A percentile compares a stretch with the other conserved stretches of the same genome.
These are phyloP conservation scores for Cephus spinipes DNA, from an alignment of 2,888 invertebrate species.

Conservation along the genomic window DNA sequence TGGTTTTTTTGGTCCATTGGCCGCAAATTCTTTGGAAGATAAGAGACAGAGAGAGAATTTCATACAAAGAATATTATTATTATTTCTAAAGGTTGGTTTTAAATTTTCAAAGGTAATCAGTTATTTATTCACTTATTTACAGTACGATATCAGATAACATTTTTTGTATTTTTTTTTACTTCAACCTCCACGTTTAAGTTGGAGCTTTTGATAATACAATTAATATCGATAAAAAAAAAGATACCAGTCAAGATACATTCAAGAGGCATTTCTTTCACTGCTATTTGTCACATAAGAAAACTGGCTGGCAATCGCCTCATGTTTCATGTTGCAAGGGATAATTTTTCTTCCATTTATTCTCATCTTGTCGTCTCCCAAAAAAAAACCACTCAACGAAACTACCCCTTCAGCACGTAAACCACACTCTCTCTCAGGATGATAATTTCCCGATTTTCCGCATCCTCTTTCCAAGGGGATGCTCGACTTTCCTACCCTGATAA, in stretches of 20 bases:
- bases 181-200: no score
- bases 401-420: neutral
- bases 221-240: neutral
- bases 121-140: neutral
- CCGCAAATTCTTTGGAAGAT: neutral
- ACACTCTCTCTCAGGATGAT: neutral
- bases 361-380: neutral
- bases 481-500: neutral
- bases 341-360: neutral
- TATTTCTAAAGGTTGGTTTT: neutral
- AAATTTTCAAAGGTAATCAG: neutral
- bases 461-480: neutral
- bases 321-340: neutral
- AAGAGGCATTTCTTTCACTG: neutral
- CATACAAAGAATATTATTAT: neutral
- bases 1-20: neutral
- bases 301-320: neutral
- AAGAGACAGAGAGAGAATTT: neutral
- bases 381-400: neutral
- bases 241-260: neutral
- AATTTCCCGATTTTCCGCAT: neutral
- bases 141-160: neutral
- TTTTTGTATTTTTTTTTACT: neutral
- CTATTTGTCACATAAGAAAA: neutral
- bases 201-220: neutral